These are phyloP conservation scores for rat (Rattus norvegicus) DNA, from an alignment of 2,113 vertebrate genomes.

Conservation along the genomic window GRCr8 NC_086039.1:66716501-66717000, in stretches of 20 bases:
- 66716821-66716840: background rate
- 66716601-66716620: background rate
- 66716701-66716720: background rate
- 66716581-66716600: background rate
- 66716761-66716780: background rate
- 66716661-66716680: background rate
- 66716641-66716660: background rate
- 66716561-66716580: no score
- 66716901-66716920: background rate
- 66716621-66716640: background rate
- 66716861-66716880: background rate
- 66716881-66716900: background rate
- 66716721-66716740: background rate
- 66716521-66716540: background rate
- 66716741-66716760: background rate
- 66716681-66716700: background rate
- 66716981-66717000: background rate
- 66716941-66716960: background rate
- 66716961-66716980: background rate
- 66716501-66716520: background rate
- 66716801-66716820: background rate
- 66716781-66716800: background rate
- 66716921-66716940: background rate
- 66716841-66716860: background rate
- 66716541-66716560: background rate